Conservation (phyloP, 1,140 invertebrate genomes). For the Bombyx mori region DNA sequence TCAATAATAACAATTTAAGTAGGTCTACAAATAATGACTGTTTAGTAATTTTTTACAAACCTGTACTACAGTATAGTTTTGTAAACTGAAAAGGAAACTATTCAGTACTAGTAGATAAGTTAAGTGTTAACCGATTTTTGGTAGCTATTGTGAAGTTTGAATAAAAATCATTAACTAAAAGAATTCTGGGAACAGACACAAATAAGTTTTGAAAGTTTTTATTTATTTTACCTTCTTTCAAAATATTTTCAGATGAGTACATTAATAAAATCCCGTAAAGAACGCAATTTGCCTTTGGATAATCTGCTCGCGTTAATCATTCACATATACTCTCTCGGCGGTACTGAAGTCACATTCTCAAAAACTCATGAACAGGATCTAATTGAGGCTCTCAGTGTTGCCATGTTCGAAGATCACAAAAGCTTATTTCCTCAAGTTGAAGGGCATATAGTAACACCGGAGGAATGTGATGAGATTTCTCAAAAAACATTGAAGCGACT, state of each 20-base stretch:
- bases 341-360: slow-evolving; percentile 72
- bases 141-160: too few relatives aligned
- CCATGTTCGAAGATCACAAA: slow-evolving; percentile 74
- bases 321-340: slow-evolving; percentile 75
- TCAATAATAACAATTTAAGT: too few relatives aligned
- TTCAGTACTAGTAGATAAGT: too few relatives aligned
- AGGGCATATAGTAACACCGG: slow-evolving; percentile 31
- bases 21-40: too few relatives aligned
- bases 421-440: slow-evolving; percentile 27
- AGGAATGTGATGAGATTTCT: slow-evolving; percentile 43
- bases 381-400: slow-evolving; percentile 67
- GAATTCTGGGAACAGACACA: neutral
- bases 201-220: neutral
- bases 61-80: too few relatives aligned
- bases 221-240: neutral
- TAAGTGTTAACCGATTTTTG: too few relatives aligned
- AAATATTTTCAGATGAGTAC: slow-evolving; percentile 68
- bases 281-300: slow-evolving; percentile 72
- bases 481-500: slow-evolving; percentile 41
- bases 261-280: slow-evolving; percentile 72
- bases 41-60: too few relatives aligned
- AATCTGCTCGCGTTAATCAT: slow-evolving; percentile 74
- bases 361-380: slow-evolving; percentile 71
- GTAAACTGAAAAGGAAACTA: too few relatives aligned
- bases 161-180: too few relatives aligned